phyloP scores from a whole-genome alignment of 2,113 vertebrate genomes.

The Geococcyx californianus region DNA sequence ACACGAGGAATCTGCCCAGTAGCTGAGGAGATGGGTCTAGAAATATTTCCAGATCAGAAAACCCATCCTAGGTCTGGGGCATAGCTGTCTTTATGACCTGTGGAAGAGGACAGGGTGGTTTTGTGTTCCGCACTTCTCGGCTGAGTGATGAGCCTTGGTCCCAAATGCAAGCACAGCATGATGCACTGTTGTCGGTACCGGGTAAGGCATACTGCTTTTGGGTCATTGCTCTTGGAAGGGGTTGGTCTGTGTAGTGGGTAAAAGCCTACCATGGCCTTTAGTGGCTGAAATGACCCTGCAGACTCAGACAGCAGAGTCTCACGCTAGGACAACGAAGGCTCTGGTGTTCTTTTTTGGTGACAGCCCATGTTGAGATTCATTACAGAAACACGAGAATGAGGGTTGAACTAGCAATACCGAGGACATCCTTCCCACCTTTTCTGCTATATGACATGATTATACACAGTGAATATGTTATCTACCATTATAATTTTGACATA shows the following conservation, averaged over 20 bases:
- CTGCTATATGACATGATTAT: accelerated
- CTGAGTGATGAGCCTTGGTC: neutral
- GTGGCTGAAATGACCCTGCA: neutral
- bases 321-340: neutral
- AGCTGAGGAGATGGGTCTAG: neutral
- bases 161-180: neutral
- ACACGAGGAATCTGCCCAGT: neutral
- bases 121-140: neutral
- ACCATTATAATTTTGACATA: accelerated
- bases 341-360: neutral
- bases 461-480: neutral
- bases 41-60: neutral
- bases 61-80: neutral
- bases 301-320: neutral
- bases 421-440: neutral
- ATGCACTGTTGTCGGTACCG: neutral
- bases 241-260: neutral
- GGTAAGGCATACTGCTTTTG: neutral
- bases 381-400: neutral
- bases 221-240: neutral
- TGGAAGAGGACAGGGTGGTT: neutral
- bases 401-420: neutral
- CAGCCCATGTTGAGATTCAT: neutral
- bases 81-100: neutral
- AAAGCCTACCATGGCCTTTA: neutral